Percentiles rank a stretch among this genome's conserved stretches.
phyloP scores from a whole-genome alignment of 2,888 invertebrate genomes.

The Brenthis hecate region DNA sequence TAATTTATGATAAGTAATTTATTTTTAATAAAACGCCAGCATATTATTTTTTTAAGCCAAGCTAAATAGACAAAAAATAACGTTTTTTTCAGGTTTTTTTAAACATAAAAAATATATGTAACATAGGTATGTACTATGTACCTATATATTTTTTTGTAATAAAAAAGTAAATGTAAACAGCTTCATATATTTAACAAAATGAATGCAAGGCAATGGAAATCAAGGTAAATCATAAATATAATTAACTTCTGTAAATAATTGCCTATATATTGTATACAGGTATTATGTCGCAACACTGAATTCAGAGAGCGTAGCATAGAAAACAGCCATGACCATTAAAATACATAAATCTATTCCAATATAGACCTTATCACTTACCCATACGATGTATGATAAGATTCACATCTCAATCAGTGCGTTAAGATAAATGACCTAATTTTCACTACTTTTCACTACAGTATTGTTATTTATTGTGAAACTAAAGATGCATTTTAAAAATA shows the following conservation, averaged over 20 bases:
- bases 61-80: no score
- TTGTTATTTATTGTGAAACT: conserved; percentile 2
- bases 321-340: conserved; percentile 27
- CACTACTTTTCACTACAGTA: conserved; percentile 34
- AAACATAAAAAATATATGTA: no score
- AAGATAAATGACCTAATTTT: conserved; percentile 37
- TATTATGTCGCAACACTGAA: conserved; percentile 19
- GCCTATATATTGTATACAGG: conserved; percentile 13
- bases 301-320: conserved; percentile 36
- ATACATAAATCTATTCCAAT: conserved; percentile 13
- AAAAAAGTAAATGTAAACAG: no score
- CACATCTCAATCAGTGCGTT: conserved; percentile 34
- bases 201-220: no score
- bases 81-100: no score
- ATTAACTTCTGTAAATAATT: conserved; percentile 5
- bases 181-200: no score
- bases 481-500: no score
- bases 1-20: no score
- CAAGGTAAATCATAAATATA: background rate
- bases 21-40: no score
- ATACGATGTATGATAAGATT: conserved; percentile 23
- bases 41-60: no score
- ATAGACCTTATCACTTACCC: conserved; percentile 11
- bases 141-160: no score
- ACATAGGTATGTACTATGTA: no score